Base-by-base conservation (phyloP, 2,888 invertebrate genomes). In the Caenorhabditis drosophilae region DNA sequence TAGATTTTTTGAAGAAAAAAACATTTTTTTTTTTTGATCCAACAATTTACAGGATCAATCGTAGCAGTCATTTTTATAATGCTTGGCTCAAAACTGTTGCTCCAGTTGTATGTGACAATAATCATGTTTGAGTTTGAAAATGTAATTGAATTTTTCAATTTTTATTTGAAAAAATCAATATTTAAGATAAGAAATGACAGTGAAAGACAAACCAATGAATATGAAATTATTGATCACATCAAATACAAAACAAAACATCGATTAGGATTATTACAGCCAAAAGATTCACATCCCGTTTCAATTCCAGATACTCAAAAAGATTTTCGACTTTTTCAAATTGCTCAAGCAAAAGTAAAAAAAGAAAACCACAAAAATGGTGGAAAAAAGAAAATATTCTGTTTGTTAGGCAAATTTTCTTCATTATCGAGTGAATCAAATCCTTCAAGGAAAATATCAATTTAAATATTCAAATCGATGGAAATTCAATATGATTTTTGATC, bases 101-200 rank as follows among this genome's bases (percentile, higher is more conserved):
- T 77, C 20, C 75, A 75, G 52, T 59, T 74, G 31, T 76, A 70
- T 54, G 71, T 77, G 7, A 77, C 72, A 53, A 74, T 77, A 40
- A 73, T 77, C 26, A 75, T 77, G 74, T 70, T 58, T 48, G 72
- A 70, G 48, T 77, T 75, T 57, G 77, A 77, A 51, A 44, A 64
- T 20, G 70, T 77, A n/a, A n/a, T n/a, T n/a, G n/a, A n/a, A n/a
- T n/a, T n/a, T n/a, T n/a, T n/a, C n/a, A n/a, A n/a, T n/a, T n/a
- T n/a, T n/a, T n/a, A n/a, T n/a, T n/a, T n/a, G n/a, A n/a, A n/a
- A n/a, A n/a, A n/a, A n/a, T n/a, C n/a, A n/a, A n/a, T n/a, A n/a
- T n/a, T n/a, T n/a, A n/a, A n/a, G n/a, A n/a, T n/a, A 22, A 50
- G 75, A 34, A 74, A 64, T 44, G 74, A 77, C 50, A 56, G 69